Conservation (phyloP, 1,140 invertebrate species). For the Zaprionus capensis region DNA sequence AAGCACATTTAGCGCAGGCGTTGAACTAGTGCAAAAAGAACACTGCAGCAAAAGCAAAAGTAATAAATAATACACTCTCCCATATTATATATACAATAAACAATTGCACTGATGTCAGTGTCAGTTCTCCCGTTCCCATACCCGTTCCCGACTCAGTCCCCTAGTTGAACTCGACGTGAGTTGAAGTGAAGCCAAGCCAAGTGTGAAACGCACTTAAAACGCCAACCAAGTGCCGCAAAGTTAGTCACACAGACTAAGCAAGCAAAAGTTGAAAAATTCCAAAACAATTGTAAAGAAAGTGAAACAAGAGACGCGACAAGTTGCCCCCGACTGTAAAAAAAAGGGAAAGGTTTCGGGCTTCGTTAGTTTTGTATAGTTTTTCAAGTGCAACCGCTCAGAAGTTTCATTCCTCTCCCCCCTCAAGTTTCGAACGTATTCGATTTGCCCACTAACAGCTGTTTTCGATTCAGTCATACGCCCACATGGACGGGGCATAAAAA, state of each 20-base stretch:
- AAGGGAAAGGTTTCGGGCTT: constrained; percentile 63
- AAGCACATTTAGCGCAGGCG: constrained; percentile 52
- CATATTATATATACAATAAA: constrained; percentile 35
- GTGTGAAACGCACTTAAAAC: constrained; percentile 67
- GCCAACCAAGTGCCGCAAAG: constrained; percentile 47
- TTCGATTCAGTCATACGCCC: constrained; percentile 40
- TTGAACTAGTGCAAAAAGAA: constrained; percentile 45
- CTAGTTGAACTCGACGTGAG: constrained; percentile 44
- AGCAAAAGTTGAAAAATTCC: constrained; percentile 48
- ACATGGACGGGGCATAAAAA: constrained; percentile 41
- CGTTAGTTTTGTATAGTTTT: constrained; percentile 28
- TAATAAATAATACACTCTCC: constrained; percentile 48
- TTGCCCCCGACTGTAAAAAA: constrained; percentile 30
- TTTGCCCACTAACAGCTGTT: constrained; percentile 62
- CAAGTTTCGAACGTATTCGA: constrained; percentile 12
- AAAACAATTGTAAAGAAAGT: constrained; percentile 76
- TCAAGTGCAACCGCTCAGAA: constrained; percentile 64
- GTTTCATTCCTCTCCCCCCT: background rate
- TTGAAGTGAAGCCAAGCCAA: constrained; percentile 69
- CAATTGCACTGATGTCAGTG: constrained; percentile 51
- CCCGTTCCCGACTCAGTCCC: constrained; percentile 24
- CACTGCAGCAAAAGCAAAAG: constrained; percentile 53
- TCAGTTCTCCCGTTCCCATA: background rate
- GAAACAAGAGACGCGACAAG: constrained; percentile 56
- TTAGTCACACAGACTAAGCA: constrained; percentile 61